Percentiles rank a stretch among this genome's conserved stretches.
phyloP scores from a whole-genome alignment of 1,140 invertebrate species.

The Pemphigus obesinymphae region DNA sequence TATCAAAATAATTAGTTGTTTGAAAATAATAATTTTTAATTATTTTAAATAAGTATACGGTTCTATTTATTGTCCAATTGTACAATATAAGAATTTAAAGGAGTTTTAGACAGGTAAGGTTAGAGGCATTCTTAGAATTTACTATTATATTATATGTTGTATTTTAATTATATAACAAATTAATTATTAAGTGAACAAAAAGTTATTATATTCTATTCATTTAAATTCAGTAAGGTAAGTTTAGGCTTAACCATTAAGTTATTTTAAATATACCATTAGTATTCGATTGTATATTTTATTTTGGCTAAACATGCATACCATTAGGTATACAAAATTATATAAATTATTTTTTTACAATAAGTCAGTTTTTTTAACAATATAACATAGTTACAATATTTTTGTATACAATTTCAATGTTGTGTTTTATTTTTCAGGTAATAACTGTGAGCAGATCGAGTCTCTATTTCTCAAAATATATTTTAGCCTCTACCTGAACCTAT shows the following conservation, averaged over 20 bases:
- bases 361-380: no score
- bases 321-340: no score
- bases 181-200: neutral
- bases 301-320: neutral
- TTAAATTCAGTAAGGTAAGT: slow-evolving; percentile 27
- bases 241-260: neutral
- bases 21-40: neutral
- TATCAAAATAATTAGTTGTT: neutral
- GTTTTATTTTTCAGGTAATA: slow-evolving; percentile 31
- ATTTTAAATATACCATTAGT: neutral
- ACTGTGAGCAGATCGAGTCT: slow-evolving; percentile 20
- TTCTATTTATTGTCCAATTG: neutral
- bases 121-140: neutral
- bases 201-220: neutral
- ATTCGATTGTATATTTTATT: neutral
- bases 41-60: neutral
- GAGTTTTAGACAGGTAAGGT: slow-evolving; percentile 7
- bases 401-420: slow-evolving; percentile 9
- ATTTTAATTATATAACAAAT: neutral
- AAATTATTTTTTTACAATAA: no score
- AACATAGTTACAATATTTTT: neutral
- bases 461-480: slow-evolving; percentile 4
- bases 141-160: neutral
- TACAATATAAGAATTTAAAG: neutral
- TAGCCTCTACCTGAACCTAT: neutral